Evolutionary conservation across 2,113 vertebrate genomes (phyloP).

Genomic region (Phalacrocorax aristotelis): DNA sequence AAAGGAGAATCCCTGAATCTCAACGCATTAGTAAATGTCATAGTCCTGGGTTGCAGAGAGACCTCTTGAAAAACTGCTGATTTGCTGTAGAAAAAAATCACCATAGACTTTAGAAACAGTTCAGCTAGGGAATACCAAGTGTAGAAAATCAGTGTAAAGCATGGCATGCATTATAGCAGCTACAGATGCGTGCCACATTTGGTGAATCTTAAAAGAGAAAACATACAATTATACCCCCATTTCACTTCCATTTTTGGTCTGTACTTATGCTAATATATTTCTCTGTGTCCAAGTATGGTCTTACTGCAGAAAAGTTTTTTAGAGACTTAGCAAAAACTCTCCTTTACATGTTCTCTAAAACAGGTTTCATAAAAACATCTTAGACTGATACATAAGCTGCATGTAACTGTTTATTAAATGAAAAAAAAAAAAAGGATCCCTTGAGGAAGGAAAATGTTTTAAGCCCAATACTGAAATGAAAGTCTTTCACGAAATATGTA

Average conservation of each 20-base stretch:
- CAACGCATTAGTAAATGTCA: slow-evolving; percentile 74
- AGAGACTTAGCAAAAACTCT: not conserved
- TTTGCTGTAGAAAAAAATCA: slow-evolving; percentile 64
- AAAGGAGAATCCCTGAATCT: slow-evolving; percentile 72
- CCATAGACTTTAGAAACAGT: slow-evolving; percentile 59
- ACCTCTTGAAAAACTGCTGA: slow-evolving; percentile 68
- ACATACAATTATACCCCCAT: not conserved
- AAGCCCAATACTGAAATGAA: not conserved
- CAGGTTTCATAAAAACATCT: not conserved
- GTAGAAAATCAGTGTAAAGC: slow-evolving; percentile 61
- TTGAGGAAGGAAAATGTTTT: not conserved
- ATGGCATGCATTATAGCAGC: slow-evolving; percentile 27
- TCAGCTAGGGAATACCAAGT: slow-evolving; percentile 59
- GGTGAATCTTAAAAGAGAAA: slow-evolving; percentile 6
- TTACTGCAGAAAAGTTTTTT: not conserved
- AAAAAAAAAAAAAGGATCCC: not conserved
- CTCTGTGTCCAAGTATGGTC: not conserved
- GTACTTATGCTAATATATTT: not conserved
- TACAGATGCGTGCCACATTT: not conserved
- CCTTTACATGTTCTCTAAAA: not conserved
- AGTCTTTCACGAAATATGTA: not conserved
- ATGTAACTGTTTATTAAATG: not conserved
- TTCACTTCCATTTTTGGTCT: not conserved
- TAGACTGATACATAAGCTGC: not conserved
- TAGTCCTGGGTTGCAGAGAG: slow-evolving; percentile 58